Base-by-base conservation (phyloP, 2,113 vertebrate genomes). In the Amblyornis subalaris region DNA sequence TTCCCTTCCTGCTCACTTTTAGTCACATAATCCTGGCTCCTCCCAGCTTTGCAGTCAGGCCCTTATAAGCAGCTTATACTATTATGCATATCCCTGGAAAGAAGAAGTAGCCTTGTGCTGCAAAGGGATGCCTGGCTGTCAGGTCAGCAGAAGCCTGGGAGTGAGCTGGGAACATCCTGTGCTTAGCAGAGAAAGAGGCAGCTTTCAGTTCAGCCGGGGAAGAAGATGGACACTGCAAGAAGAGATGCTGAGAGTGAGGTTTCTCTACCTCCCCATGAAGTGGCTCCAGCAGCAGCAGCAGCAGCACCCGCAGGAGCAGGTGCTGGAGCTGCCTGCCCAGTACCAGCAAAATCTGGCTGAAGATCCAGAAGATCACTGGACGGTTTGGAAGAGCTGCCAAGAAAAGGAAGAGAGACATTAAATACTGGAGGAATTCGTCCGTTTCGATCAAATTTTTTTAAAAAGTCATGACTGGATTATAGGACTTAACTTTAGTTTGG, bases 351-450 rank as follows among this genome's bases (percentile, higher is more conserved):
- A 97, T 99, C 96, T 97, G 98, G 99, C 86, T 99, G 99, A 95
- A 99, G 98, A 91, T 99, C 99, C 97, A 99, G 97, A 96, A 99
- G 98, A 95, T 99, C 99, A 88, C 98, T 99, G 54, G 92, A 98
- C n/a, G 95, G 91, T 92, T 98, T 98, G 55, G 98, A 96, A 94
- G 97, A 94, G 66, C 98, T 99, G 89, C 61, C 91, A 81, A 88
- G 62, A n/a, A 83, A 85, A 86, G n/a, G 45, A 69, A 73, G 23
- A 88, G 14, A 75, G 24, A 28, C 26, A 73, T 64, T 45, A 88
- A 61, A 44, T 36, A 69, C 3, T 17, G 22, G 10, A 85, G n/a
- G 8, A 47, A 57, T 74, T 67, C 25, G 2, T 9, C 47, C 22
- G 47, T 57, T 92, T 75, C 18, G 26, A 36, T 38, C 1, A 14